These are phyloP conservation scores for Cebidichthys violaceus DNA, from an alignment of 2,113 vertebrate species.

Conservation along the genomic window DNA sequence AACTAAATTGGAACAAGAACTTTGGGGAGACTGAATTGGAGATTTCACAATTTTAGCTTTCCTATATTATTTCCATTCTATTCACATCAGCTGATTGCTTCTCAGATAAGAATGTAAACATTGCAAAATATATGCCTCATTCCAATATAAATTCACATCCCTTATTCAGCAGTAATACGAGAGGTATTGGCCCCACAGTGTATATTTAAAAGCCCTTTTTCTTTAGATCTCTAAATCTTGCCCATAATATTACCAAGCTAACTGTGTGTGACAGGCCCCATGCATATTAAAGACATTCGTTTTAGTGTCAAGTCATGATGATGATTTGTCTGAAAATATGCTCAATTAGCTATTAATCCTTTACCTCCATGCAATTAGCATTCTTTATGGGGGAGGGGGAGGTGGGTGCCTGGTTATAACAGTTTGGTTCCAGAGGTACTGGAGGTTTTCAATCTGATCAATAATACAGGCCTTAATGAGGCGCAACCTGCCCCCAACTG, in stretches of 20 bases:
- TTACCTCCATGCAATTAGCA: constrained; percentile 75
- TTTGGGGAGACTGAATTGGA: not conserved
- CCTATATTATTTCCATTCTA: not conserved
- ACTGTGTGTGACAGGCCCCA: constrained; percentile 65
- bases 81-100: not conserved
- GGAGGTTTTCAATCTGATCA: constrained; percentile 83
- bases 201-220: constrained; percentile 16
- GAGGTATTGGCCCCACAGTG: not conserved
- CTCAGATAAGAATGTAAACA: not conserved
- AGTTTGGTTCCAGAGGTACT: constrained; percentile 72
- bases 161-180: not conserved
- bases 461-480: constrained; percentile 86
- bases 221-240: constrained; percentile 49
- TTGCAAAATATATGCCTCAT: not conserved
- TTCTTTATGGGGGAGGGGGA: constrained; percentile 59
- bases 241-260: constrained; percentile 54
- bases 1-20: not conserved
- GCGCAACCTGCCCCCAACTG: constrained; percentile 76
- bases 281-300: constrained; percentile 77
- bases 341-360: constrained; percentile 81
- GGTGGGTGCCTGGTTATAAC: constrained; percentile 55
- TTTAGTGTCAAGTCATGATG: constrained; percentile 71
- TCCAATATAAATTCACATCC: not conserved
- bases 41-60: not conserved
- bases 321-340: constrained; percentile 81